Evolutionary conservation across 1,140 invertebrate genomes (phyloP), one percentile per base, ranked within the genome.

Genomic region (Vanessa tameamea): DNA sequence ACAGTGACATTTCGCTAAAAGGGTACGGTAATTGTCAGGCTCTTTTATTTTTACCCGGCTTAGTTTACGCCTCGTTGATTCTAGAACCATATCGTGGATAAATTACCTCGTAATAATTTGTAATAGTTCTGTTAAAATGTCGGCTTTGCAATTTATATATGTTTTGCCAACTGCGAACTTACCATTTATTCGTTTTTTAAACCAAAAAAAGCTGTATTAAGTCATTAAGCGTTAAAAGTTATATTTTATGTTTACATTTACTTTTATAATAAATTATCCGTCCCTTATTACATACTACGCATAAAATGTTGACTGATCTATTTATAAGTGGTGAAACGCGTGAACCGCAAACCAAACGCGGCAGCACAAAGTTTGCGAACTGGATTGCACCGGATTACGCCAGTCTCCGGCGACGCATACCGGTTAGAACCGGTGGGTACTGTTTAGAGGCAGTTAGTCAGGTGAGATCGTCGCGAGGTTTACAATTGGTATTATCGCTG

Each of bases 381-480:
- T 85, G 85, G 87, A 87, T 88, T 85, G 81, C 80, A 80, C 82
- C 78, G 82, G 87, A 86, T 87, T 82, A 82, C 73, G 64, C 74
- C 75, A 74, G 83, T 79, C 76, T 73, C 76, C 72, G 80, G 76
- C 81, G 78, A 79, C 69, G 75, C 68, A 72, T 69, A 61, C 69
- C 77, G 74, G 79, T 55, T 77, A 51, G 48, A 72, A 73, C 73
- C 73, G 76, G 80, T 78, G 78, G 76, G 70, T 78, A 67, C 76
- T 77, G 78, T 81, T 86, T 85, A 80, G 84, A 85, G 79, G 83
- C 80, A 87, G 83, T 89, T 87, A 87, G 82, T 83, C 85, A 87
- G 86, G 87, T 89, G 86, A 86, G 84, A 82, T 83, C 75, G 75
- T 77, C 57, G 77, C 63, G 63, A 71, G 73, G 73, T 79, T 79